These are phyloP conservation scores for Pachypeltis micranthus DNA, from an alignment of 1,140 invertebrate species.

Conservation along the genomic window DNA sequence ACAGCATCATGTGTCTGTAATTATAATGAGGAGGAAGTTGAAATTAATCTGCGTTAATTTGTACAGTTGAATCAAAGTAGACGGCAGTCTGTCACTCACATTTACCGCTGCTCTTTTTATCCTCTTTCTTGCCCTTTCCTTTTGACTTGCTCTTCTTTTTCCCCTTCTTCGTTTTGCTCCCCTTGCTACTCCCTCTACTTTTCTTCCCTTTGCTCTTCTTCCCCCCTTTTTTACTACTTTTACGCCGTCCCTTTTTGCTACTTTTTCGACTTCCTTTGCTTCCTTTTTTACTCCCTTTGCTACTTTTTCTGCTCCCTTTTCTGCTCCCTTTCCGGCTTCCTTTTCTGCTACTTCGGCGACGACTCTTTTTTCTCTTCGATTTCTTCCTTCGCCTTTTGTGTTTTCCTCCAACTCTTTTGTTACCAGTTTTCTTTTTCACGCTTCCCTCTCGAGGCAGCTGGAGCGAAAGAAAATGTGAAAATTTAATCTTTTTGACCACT, in stretches of 20 bases:
- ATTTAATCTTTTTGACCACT: too few species aligned
- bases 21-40: too few species aligned
- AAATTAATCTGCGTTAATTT: too few species aligned
- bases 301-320: background rate
- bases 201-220: background rate
- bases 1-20: too few species aligned
- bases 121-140: background rate
- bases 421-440: background rate
- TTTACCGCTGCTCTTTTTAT: background rate
- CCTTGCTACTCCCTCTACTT: background rate
- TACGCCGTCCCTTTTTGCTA: background rate
- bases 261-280: background rate
- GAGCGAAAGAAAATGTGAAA: too few species aligned
- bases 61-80: too few species aligned
- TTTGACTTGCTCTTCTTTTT: conserved; percentile 2
- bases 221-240: background rate
- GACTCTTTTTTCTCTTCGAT: background rate
- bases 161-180: background rate
- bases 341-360: background rate
- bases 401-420: background rate
- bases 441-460: too few species aligned
- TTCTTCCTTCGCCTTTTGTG: background rate
- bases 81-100: too few species aligned
- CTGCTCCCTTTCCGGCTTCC: background rate
- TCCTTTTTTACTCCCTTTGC: conserved; percentile 2